Evolutionary conservation across 1,140 invertebrate genomes (phyloP).

Genomic region (Atopsyche davidsoni): DNA sequence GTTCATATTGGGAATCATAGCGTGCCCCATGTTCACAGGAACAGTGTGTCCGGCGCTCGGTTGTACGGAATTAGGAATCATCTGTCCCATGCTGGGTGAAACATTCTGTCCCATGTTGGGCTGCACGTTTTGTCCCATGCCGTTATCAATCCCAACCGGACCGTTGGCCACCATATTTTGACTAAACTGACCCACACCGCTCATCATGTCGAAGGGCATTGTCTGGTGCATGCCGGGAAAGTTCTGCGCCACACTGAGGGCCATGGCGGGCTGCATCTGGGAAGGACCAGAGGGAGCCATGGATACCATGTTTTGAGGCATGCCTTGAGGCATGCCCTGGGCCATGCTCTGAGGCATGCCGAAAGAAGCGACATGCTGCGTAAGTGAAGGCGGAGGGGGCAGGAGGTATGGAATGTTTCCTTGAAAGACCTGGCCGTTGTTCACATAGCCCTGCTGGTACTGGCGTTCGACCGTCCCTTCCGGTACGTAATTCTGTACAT

Average conservation of each 20-base stretch:
- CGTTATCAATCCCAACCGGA: slow-evolving; percentile 2
- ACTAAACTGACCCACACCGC: too few relatives aligned
- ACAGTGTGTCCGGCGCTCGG: slow-evolving; percentile 10
- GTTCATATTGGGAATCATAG: slow-evolving; percentile 12
- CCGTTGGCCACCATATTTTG: too few relatives aligned
- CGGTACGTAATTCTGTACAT: slow-evolving; percentile 10
- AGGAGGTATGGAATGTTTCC: slow-evolving; percentile 26
- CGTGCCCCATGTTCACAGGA: slow-evolving; percentile 21
- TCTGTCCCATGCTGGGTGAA: slow-evolving; percentile 2
- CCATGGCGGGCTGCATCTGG: too few relatives aligned
- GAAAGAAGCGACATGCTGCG: slow-evolving; percentile 6
- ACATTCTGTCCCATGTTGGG: slow-evolving; percentile 13
- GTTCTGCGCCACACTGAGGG: too few relatives aligned
- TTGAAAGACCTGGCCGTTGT: slow-evolving; percentile 21
- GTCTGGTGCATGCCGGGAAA: background rate
- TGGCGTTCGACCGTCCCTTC: slow-evolving; percentile 7
- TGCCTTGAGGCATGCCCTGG: slow-evolving; percentile 18
- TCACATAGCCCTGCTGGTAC: slow-evolving; percentile 19
- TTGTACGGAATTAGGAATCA: slow-evolving; percentile 12
- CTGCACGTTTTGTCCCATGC: slow-evolving; percentile 4
- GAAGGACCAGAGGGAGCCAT: slow-evolving; percentile 2
- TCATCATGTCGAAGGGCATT: background rate
- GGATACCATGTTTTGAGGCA: slow-evolving; percentile 18
- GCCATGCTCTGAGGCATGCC: slow-evolving; percentile 19
- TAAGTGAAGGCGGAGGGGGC: slow-evolving; percentile 21